Evolutionary conservation across 2,888 invertebrate genomes (phyloP), one percentile per base, ranked within the genome.

Genomic region (Suillia variegata): DNA sequence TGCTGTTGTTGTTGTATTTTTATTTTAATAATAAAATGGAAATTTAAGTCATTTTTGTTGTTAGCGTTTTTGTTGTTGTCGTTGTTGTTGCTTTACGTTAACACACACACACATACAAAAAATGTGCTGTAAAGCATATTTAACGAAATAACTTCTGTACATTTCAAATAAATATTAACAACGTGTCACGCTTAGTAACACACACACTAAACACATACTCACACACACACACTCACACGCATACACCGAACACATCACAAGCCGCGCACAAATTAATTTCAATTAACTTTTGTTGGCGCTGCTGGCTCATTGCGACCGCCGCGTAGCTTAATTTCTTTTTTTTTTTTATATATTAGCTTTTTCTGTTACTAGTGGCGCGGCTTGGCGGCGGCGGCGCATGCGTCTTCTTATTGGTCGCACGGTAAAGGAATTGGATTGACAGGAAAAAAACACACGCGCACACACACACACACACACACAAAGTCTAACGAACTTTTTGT

Each of bases 11-110:
- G n/a, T n/a, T n/a, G n/a, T n/a, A n/a, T n/a, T n/a, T n/a, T n/a
- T n/a, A n/a, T n/a, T n/a, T n/a, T n/a, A 68, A 68, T 68, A 72
- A 71, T 73, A 73, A 67, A 45, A 45, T 45, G 20, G 20, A 45
- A 45, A 18, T 45, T 45, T 45, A 45, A 45, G 45, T 18, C 17
- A 18, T 45, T 45, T 18, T 45, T 45, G 45, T 20, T 45, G 45
- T 45, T 45, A 20, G 45, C 18, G 3, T 18, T 8, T 45, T 45
- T 45, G n/a, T n/a, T n/a, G n/a, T n/a, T n/a, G n/a, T n/a, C n/a
- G n/a, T n/a, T n/a, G n/a, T n/a, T n/a, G n/a, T n/a, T n/a, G n/a
- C n/a, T 45, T 45, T 20, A 45, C 45, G 45, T 45, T 38, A 38
- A 38, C 3, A 38, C 6, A 38, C 31, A 12, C 31, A 12, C 26